Evolutionary conservation across 37 sponge, comb jelly and placozoan genomes (phyloP).

Genomic region (Corticium candelabrum): DNA sequence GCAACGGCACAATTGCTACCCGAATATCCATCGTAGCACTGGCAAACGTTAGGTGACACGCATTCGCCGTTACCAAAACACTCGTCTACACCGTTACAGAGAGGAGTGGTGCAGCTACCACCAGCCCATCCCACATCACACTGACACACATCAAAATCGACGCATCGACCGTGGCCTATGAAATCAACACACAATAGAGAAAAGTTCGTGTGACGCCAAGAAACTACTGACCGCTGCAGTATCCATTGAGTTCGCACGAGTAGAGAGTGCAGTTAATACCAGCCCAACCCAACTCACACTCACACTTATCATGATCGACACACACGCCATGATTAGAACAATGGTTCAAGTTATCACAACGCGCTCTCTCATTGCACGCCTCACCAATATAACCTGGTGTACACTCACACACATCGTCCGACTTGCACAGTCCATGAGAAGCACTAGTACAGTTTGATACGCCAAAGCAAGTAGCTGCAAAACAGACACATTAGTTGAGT

Average conservation of each 20-base stretch:
- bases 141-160: neutral
- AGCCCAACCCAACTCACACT: neutral
- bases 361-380: neutral
- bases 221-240: slow-evolving; percentile 5
- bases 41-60: neutral
- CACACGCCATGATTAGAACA: neutral
- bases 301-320: neutral
- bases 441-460: neutral
- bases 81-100: neutral
- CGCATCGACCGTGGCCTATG: neutral
- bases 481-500: neutral
- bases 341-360: neutral
- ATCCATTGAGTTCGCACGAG: neutral
- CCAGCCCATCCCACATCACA: neutral
- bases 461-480: slow-evolving; percentile 2
- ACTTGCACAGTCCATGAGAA: neutral
- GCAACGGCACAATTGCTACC: neutral
- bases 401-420: neutral
- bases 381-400: neutral
- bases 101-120: neutral
- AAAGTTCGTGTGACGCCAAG: too few species aligned
- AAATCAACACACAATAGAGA: too few species aligned
- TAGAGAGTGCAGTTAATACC: neutral
- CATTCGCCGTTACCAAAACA: neutral
- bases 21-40: neutral